Evolutionary conservation across 2,113 vertebrate species (phyloP).

Genomic region (Pantherophis guttatus): DNA sequence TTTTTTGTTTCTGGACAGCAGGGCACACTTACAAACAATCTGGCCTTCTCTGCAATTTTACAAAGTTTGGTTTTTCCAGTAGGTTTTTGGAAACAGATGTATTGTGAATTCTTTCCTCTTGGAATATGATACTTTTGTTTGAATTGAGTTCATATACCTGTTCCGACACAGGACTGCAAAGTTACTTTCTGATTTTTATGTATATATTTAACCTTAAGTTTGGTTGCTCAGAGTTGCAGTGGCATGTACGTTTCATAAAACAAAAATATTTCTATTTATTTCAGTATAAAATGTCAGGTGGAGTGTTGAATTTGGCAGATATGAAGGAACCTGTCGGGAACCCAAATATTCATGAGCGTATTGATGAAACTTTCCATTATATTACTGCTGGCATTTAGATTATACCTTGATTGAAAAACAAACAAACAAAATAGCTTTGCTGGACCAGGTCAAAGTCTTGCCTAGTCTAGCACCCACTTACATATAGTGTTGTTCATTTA

Average conservation of each 20-base stretch:
- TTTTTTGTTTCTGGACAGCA: background rate
- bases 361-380: background rate
- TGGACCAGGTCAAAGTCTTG: background rate
- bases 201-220: background rate
- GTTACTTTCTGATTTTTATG: background rate
- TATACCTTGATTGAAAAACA: background rate
- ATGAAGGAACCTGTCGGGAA: background rate
- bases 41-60: background rate
- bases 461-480: background rate
- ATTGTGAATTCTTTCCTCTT: background rate
- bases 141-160: background rate
- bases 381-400: background rate
- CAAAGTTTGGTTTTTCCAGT: background rate
- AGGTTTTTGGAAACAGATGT: background rate
- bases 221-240: background rate
- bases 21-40: background rate
- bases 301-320: background rate
- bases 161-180: background rate
- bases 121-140: background rate
- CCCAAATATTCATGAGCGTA: background rate
- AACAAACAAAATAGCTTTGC: background rate
- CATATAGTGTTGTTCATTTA: background rate
- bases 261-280: background rate
- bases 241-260: background rate
- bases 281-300: background rate